These are phyloP conservation scores for Asobara japonica DNA, from an alignment of 1,140 invertebrate genomes.

Conservation along the genomic window DNA sequence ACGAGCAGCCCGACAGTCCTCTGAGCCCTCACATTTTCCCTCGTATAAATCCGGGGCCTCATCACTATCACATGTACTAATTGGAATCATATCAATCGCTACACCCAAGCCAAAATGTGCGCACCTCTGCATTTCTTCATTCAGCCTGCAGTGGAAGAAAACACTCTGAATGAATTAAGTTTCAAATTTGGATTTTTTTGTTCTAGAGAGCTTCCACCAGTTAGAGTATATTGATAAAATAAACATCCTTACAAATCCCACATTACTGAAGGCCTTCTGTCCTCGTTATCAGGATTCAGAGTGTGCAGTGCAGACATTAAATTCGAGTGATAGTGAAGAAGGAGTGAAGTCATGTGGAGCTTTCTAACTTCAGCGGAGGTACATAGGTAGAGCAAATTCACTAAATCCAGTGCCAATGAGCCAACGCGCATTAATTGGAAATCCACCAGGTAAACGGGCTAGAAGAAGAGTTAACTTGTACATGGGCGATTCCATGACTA, in stretches of 20 bases:
- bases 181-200: too few relatives aligned
- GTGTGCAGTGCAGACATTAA: slow-evolving; percentile 67
- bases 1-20: slow-evolving; percentile 37
- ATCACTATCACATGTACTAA: slow-evolving; percentile 76
- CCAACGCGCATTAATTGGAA: slow-evolving; percentile 77
- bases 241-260: slow-evolving; percentile 69
- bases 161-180: neutral
- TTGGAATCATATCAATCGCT: slow-evolving; percentile 77
- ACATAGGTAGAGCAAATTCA: slow-evolving; percentile 75
- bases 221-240: too few relatives aligned
- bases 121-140: slow-evolving; percentile 72
- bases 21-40: slow-evolving; percentile 54
- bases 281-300: slow-evolving; percentile 61
- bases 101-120: slow-evolving; percentile 74
- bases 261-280: slow-evolving; percentile 61
- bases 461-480: slow-evolving; percentile 19
- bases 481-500: too few relatives aligned
- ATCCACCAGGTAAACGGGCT: slow-evolving; percentile 75
- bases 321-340: slow-evolving; percentile 70
- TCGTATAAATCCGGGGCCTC: slow-evolving; percentile 77
- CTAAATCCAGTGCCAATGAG: slow-evolving; percentile 75
- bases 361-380: slow-evolving; percentile 71
- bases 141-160: slow-evolving; percentile 60
- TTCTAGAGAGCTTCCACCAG: too few relatives aligned
- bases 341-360: slow-evolving; percentile 68